Evolutionary conservation across 2,888 invertebrate species (phyloP), one percentile per base, ranked within the genome.

Genomic region (Stenoptilia bipunctidactyla): DNA sequence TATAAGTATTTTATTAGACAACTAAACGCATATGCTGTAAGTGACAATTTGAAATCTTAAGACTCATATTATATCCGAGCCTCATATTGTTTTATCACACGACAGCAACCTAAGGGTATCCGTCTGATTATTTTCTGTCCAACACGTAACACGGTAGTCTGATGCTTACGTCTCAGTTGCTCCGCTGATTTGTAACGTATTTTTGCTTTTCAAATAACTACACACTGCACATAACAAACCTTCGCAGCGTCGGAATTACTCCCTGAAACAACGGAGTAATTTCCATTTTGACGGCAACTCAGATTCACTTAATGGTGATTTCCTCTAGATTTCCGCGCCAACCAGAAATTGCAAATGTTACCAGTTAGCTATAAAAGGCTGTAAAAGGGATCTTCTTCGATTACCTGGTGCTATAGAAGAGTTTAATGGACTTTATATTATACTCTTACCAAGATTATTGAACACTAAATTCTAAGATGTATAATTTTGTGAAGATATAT

Each of bases 51-150:
- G n/a, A n/a, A n/a, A n/a, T n/a, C n/a, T n/a, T n/a, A n/a, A n/a
- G n/a, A n/a, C n/a, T n/a, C n/a, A n/a, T n/a, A n/a, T n/a, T n/a
- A n/a, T n/a, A n/a, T n/a, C n/a, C n/a, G n/a, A n/a, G n/a, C n/a
- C n/a, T n/a, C n/a, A n/a, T n/a, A n/a, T n/a, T n/a, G n/a, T n/a
- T n/a, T n/a, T n/a, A n/a, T n/a, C n/a, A n/a, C n/a, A n/a, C n/a
- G n/a, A n/a, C n/a, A n/a, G n/a, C n/a, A n/a, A n/a, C n/a, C n/a
- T n/a, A n/a, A n/a, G n/a, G n/a, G n/a, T n/a, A n/a, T n/a, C n/a
- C n/a, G n/a, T n/a, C n/a, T n/a, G n/a, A n/a, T n/a, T 64, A 71
- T 79, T 77, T 79, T 80, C 77, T 62, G 70, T 70, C 71, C 76
- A 66, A 79, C 73, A 73, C 75, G 67, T 70, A 69, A 76, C 74